These are phyloP conservation scores for Dichetophora obliterata DNA, from an alignment of 2,888 invertebrate genomes.

Conservation along the genomic window DNA sequence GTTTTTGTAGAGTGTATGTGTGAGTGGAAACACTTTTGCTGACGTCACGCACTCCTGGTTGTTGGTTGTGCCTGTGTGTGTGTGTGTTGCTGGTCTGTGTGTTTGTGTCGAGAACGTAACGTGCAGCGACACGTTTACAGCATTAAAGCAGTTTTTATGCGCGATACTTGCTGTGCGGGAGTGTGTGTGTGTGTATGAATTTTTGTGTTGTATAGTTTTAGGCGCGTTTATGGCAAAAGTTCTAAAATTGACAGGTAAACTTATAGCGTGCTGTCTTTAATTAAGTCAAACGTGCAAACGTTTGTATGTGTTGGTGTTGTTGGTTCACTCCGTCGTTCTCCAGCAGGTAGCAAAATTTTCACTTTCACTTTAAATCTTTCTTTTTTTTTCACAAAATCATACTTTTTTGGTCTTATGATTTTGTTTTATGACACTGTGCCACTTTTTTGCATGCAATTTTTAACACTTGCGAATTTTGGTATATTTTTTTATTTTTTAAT, in stretches of 20 bases:
- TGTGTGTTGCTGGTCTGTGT: conserved; percentile 7
- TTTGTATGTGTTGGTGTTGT: neutral
- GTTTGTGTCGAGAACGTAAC: conserved; percentile 25
- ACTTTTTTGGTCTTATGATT: neutral
- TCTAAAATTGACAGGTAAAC: conserved; percentile 25
- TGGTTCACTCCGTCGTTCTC: too few species aligned
- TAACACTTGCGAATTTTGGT: neutral
- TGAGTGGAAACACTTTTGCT: conserved; percentile 1
- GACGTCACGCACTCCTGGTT: conserved; percentile 30
- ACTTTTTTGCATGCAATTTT: conserved; percentile 22
- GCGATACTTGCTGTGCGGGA: neutral
- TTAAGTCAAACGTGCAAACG: conserved; percentile 13
- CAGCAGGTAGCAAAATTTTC: conserved; percentile 11
- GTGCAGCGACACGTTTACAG: conserved; percentile 12
- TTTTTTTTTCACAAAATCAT: conserved; percentile 1
- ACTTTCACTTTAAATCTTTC: conserved; percentile 29
- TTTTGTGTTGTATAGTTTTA: conserved; percentile 27
- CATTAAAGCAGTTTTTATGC: conserved; percentile 11
- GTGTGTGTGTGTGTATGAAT: too few species aligned
- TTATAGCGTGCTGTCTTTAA: neutral
- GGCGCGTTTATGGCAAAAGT: conserved; percentile 26
- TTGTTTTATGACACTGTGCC: neutral
- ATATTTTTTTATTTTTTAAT: too few species aligned
- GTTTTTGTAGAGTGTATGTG: neutral
- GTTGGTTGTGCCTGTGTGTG: conserved; percentile 18